phyloP scores from a whole-genome alignment of 2,113 vertebrate genomes.

The Amazona guildingii region DNA sequence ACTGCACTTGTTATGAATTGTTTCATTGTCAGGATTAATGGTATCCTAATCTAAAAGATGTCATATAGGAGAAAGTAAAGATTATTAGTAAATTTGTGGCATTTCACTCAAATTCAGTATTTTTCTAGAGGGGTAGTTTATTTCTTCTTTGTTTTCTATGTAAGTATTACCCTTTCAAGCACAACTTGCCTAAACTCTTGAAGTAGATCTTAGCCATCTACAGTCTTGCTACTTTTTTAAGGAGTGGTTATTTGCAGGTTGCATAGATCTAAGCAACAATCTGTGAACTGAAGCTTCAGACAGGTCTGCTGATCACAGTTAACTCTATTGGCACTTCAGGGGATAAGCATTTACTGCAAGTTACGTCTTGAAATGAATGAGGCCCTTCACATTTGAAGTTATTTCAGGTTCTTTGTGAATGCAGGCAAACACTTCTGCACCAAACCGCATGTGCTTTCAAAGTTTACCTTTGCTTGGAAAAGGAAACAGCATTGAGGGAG shows the following conservation, averaged over 20 bases:
- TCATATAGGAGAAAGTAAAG: background rate
- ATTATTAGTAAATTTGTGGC: background rate
- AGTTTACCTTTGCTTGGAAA: background rate
- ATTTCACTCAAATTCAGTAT: background rate
- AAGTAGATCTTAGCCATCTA: background rate
- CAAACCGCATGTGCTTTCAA: accelerated
- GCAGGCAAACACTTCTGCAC: background rate
- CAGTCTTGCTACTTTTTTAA: background rate
- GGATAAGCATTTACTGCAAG: background rate
- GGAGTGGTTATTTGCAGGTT: background rate
- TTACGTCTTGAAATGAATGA: background rate
- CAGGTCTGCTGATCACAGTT: background rate
- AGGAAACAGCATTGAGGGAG: background rate
- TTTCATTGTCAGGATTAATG: background rate
- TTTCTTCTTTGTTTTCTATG: background rate
- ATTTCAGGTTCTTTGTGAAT: background rate
- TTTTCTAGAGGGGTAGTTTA: background rate
- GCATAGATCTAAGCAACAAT: background rate
- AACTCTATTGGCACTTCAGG: background rate
- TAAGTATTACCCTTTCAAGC: background rate
- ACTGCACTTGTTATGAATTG: background rate
- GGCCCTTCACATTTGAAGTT: background rate
- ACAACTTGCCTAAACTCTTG: background rate
- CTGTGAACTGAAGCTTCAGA: background rate
- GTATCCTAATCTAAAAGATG: background rate